Conservation (phyloP, 2,888 invertebrate species). For the Carcina quercana region DNA sequence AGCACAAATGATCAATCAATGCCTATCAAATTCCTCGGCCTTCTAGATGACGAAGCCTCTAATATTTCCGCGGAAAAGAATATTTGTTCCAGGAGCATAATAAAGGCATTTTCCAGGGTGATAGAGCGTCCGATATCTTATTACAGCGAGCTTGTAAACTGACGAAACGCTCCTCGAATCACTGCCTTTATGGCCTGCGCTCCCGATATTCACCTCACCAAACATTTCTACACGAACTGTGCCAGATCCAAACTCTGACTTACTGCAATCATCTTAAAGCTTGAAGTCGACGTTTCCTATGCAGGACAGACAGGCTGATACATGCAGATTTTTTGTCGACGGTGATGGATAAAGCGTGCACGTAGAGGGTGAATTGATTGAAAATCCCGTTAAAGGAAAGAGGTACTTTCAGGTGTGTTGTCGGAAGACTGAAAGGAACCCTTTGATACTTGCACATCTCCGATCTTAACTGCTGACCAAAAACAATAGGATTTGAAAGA, state of each 20-base stretch:
- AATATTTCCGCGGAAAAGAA: constrained; percentile 14
- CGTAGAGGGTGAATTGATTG: constrained; percentile 45
- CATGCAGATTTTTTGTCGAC: constrained; percentile 54
- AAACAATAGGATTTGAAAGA: background rate
- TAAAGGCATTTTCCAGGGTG: constrained; percentile 52
- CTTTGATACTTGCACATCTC: constrained; percentile 9
- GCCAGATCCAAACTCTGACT: constrained; percentile 22
- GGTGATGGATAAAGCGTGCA: constrained; percentile 46
- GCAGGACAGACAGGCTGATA: constrained; percentile 34
- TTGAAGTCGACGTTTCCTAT: constrained; percentile 1
- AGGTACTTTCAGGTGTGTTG: constrained; percentile 29
- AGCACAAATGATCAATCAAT: no score
- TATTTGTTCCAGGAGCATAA: constrained; percentile 28
- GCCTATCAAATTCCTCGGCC: background rate
- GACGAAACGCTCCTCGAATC: constrained; percentile 53
- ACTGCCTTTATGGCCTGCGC: constrained; percentile 53
- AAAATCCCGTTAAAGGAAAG: constrained; percentile 44
- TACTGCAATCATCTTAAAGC: constrained; percentile 22
- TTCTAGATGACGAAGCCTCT: constrained; percentile 7
- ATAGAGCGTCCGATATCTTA: constrained; percentile 60
- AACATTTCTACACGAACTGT: constrained; percentile 25
- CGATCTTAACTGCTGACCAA: background rate
- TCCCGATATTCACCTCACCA: constrained; percentile 51
- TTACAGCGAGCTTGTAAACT: constrained; percentile 58
- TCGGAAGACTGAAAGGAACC: constrained; percentile 18